These are phyloP conservation scores for Limnephilus rhombicus DNA, from an alignment of 2,888 invertebrate species.

Conservation along the genomic window DNA sequence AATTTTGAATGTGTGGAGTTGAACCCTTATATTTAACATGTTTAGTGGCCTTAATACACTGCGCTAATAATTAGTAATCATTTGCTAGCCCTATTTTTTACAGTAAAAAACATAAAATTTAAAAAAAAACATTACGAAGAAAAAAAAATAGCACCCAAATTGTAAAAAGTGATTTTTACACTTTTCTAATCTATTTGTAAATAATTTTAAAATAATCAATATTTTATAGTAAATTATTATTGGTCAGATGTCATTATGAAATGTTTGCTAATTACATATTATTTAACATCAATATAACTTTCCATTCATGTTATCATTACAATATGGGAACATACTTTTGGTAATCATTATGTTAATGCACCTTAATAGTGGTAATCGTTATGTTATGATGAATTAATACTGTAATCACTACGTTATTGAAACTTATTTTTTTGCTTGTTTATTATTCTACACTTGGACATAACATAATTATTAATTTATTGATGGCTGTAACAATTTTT, in stretches of 20 bases:
- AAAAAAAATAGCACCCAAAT: neutral
- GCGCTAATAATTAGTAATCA: neutral
- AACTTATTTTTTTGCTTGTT: neutral
- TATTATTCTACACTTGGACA: neutral
- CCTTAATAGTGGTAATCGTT: neutral
- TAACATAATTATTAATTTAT: neutral
- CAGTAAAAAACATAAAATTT: neutral
- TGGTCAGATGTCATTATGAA: neutral
- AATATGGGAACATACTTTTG: neutral
- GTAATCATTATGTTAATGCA: neutral
- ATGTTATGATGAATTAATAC: neutral
- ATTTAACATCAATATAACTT: neutral
- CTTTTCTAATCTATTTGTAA: neutral
- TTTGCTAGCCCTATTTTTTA: neutral
- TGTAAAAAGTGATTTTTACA: constrained; percentile 1
- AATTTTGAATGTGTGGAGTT: neutral
- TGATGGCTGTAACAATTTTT: neutral
- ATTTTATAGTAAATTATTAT: neutral
- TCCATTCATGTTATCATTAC: neutral
- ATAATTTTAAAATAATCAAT: neutral
- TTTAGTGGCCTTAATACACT: neutral
- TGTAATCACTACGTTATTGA: neutral
- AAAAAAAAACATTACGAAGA: neutral
- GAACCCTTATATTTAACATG: neutral
- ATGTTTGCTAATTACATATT: neutral